phyloP scores from a whole-genome alignment of 2,113 vertebrate genomes.

The Hippolais icterina region DNA sequence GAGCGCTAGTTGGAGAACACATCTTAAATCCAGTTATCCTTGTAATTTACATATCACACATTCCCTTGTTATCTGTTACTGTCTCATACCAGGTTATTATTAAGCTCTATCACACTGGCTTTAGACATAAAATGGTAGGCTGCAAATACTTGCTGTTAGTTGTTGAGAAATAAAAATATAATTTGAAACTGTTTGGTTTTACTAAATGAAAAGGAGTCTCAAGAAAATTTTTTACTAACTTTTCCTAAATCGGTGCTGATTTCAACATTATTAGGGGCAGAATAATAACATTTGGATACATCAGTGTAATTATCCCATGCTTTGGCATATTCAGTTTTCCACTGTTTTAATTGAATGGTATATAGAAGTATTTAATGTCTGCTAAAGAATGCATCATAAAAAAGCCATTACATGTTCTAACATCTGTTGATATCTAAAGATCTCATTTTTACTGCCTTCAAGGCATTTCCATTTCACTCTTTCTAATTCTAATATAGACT shows the following conservation, averaged over 20 bases:
- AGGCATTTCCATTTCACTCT: not conserved
- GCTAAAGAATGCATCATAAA: not conserved
- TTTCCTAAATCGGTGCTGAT: not conserved
- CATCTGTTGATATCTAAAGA: constrained; percentile 6
- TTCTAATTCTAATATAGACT: not conserved
- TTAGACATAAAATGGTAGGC: not conserved
- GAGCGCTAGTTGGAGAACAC: not conserved
- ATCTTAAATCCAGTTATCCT: not conserved
- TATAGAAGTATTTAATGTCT: not conserved
- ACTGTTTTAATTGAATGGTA: not conserved
- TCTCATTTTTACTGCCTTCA: not conserved
- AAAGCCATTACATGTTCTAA: not conserved
- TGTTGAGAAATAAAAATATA: not conserved
- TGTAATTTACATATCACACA: not conserved
- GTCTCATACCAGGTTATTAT: not conserved
- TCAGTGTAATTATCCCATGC: not conserved
- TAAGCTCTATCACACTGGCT: not conserved
- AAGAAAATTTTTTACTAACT: not conserved
- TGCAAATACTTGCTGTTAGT: not conserved
- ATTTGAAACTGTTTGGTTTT: not conserved
- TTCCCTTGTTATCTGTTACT: not conserved
- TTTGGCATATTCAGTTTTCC: not conserved
- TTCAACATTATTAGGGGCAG: not conserved
- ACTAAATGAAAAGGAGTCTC: not conserved
- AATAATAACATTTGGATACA: not conserved